Conservation (phyloP, 2,888 invertebrate genomes). For the Drosophila melanosoma region DNA sequence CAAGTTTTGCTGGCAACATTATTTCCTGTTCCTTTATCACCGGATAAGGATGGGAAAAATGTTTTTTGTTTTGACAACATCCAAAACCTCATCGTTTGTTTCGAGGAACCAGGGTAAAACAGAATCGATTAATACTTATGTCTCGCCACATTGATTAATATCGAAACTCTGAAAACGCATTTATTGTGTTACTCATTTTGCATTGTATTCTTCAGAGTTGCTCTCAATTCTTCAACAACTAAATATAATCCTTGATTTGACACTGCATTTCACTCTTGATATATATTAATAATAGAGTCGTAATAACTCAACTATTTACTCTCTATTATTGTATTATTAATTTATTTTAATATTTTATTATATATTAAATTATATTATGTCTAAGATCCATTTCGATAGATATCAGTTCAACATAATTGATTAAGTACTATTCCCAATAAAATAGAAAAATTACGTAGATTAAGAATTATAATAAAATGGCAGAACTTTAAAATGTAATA, state of each 20-base stretch:
- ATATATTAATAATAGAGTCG: neutral
- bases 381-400: neutral
- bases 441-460: neutral
- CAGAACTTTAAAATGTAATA: neutral
- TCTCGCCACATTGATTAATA: too few species aligned
- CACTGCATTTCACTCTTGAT: neutral
- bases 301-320: neutral
- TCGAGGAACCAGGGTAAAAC: constrained; percentile 83
- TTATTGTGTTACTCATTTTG: too few species aligned
- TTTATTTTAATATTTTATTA: too few species aligned
- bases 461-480: neutral
- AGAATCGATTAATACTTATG: constrained; percentile 1
- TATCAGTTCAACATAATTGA: neutral
- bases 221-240: too few species aligned
- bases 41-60: constrained; percentile 39
- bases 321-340: neutral
- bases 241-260: neutral
- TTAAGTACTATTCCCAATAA: neutral
- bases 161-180: too few species aligned
- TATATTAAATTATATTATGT: neutral
- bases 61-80: constrained; percentile 4
- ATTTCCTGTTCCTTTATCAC: constrained; percentile 65
- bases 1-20: constrained; percentile 49
- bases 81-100: constrained; percentile 62
- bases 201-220: too few species aligned